Base-by-base conservation (phyloP, 1,140 invertebrate genomes). In the Hylaeus volcanicus region DNA sequence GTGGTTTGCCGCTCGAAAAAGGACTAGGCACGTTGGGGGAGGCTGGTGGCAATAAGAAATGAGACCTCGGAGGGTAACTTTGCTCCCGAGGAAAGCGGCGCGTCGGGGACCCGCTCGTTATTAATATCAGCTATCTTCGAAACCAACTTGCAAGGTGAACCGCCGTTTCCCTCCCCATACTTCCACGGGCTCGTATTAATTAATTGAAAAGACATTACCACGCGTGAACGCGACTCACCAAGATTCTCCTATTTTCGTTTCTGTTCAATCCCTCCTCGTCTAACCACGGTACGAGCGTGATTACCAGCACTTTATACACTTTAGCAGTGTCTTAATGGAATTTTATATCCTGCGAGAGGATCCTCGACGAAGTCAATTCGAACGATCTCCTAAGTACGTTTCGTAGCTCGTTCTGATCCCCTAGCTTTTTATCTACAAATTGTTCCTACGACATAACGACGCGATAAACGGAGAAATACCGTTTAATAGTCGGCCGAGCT, bases 401-500 rank as follows among this genome's bases (percentile, higher is more conserved):
- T 65, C 14, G 41, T 6, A 4, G 12, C 63, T 45, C 41, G 6
- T 14, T 55, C 9, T 9, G 53, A 2, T 55, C 53, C 12, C 5
- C 11, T 0, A 1, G 11, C 41, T 65, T 65, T 65, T 8, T 43
- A 65, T 65, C 63, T 43, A 45, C 63, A 65, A 65, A 65, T 65
- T 65, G 63, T 65, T n/a, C 63, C 5, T 12, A 5, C 37, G 9
- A 37, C 12, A 15, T 65, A 65, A 65, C 15, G 41, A 45, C 4
- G 63, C 4, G 63, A 65, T 65, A 65, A 65, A 65, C 63, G 41
- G 63, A 5, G 41, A 15, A 15, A 45, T 65, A 65, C 63, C 43
- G 63, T 65, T 65, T 65, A 65, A 45, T 65, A 65, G 63, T 65
- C 63, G 9, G 12, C 12, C 39, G 41, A 45, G 41, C 63, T 65